Evolutionary conservation across 2,113 vertebrate species (phyloP), one percentile per base, ranked within the genome.

Genomic region (Polyodon spathula): DNA sequence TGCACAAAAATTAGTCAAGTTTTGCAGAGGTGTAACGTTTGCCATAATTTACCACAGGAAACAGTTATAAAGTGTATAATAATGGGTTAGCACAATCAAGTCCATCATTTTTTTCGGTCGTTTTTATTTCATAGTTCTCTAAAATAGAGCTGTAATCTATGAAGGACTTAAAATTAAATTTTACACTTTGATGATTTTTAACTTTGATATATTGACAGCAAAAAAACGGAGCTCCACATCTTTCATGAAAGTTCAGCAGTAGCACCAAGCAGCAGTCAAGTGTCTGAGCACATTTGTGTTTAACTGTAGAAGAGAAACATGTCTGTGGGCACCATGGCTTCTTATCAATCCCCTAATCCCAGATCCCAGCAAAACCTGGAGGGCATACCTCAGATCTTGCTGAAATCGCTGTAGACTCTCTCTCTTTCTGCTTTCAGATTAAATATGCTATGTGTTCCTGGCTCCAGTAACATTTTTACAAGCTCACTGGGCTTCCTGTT

Each of bases 351-450:
- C 88, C 85, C 84, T 94, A 97, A 96, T 96, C 94, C 94, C 94
- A 93, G 90, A 90, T 93, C 93, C 93, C 89, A 91, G 90, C 89
- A 90, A 84, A 92, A 92, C 92, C 94, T 97, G 93, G 90, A 94
- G 95, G 95, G 94, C 93, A 97, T 93, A 88, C 91, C 91, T 98
- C 92, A 96, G 94, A 98, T 98, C 94, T 96, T 78, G 74, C 87
- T 92, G 83, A 89, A 90, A 89, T 88, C 86, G 85, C 82, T 88
- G 87, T 84, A 86, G 86, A 89, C 85, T 89, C 88, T 86, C 81
- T 83, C 82, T 89, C 86, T 89, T 87, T 90, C 90, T 85, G 89
- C 90, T 89, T 88, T 88, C 89, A 87, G 90, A 94, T 97, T 97
- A 95, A 95, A 93, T 93, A 95, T 95, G 92, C 92, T 94, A 90